Conservation (phyloP, 2,113 vertebrate species). For the Barbus barbus region DNA sequence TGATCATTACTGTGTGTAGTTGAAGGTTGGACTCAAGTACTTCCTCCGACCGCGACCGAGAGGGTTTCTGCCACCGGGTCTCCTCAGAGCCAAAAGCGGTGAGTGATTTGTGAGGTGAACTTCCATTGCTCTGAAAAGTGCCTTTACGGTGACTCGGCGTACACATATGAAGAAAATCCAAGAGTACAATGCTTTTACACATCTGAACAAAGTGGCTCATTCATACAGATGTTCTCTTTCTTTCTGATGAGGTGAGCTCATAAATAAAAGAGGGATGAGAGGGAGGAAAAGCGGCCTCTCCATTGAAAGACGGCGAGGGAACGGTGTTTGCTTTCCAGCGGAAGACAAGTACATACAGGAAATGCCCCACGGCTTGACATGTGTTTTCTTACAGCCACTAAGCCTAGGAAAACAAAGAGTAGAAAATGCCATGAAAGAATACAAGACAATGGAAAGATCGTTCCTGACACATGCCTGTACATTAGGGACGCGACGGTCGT, state of each 20-base stretch:
- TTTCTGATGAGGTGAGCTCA: constrained; percentile 11
- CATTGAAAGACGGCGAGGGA: background rate
- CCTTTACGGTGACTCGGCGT: constrained; percentile 27
- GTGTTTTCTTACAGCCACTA: constrained; percentile 52
- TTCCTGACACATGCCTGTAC: background rate
- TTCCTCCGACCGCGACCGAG: constrained; percentile 58
- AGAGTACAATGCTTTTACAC: constrained; percentile 64
- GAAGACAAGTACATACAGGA: constrained; percentile 60
- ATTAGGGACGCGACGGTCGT: background rate
- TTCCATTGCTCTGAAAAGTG: constrained; percentile 53
- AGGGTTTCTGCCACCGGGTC: constrained; percentile 51
- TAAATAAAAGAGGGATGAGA: constrained; percentile 36
- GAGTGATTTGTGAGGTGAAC: constrained; percentile 66
- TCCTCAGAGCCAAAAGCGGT: constrained; percentile 57
- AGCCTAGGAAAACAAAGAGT: constrained; percentile 1
- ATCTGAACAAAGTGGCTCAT: constrained; percentile 66
- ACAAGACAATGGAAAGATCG: background rate
- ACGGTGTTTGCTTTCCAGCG: constrained; percentile 57
- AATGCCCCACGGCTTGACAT: constrained; percentile 55
- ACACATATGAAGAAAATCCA: constrained; percentile 39
- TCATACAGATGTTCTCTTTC: constrained; percentile 48
- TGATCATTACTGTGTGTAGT: constrained; percentile 64
- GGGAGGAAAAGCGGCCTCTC: background rate
- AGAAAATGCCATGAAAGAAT: background rate
- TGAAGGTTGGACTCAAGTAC: constrained; percentile 64